These are phyloP conservation scores for Tenthredo scrophulariae DNA, from an alignment of 2,888 invertebrate genomes.

Conservation along the genomic window DNA sequence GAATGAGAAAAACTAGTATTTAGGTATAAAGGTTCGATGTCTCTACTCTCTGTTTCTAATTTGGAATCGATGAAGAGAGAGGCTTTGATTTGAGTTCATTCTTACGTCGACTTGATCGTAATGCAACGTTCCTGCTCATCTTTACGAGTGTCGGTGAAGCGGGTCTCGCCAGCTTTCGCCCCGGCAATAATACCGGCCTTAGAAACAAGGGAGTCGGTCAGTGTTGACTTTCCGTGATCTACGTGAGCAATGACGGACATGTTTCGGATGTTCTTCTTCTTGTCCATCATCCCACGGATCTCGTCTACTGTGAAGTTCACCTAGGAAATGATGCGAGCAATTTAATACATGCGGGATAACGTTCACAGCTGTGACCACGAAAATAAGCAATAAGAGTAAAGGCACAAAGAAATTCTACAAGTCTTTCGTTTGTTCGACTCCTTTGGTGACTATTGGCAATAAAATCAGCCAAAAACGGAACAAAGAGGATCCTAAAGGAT, in stretches of 20 bases:
- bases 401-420: neutral
- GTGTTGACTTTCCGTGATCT: conserved; percentile 99
- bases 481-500: neutral
- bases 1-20: conserved; percentile 39
- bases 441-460: neutral
- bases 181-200: conserved; percentile 99
- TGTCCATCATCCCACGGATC: conserved; percentile 99
- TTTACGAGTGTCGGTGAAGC: conserved; percentile 99
- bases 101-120: conserved; percentile 99
- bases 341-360: conserved; percentile 2
- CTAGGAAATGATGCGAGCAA: conserved; percentile 79
- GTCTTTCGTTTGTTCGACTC: neutral
- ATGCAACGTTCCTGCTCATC: conserved; percentile 99
- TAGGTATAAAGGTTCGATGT: conserved; percentile 12
- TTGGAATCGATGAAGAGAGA: conserved; percentile 53
- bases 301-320: conserved; percentile 99
- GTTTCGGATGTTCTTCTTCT: conserved; percentile 99
- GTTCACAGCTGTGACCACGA: conserved; percentile 26
- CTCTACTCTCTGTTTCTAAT: conserved; percentile 36
- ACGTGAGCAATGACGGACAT: conserved; percentile 99
- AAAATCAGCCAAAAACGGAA: neutral
- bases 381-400: neutral
- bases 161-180: conserved; percentile 98
- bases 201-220: conserved; percentile 99
- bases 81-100: conserved; percentile 64